Conservation (phyloP, 1,140 invertebrate species). For the Acromyrmex echinatior region DNA sequence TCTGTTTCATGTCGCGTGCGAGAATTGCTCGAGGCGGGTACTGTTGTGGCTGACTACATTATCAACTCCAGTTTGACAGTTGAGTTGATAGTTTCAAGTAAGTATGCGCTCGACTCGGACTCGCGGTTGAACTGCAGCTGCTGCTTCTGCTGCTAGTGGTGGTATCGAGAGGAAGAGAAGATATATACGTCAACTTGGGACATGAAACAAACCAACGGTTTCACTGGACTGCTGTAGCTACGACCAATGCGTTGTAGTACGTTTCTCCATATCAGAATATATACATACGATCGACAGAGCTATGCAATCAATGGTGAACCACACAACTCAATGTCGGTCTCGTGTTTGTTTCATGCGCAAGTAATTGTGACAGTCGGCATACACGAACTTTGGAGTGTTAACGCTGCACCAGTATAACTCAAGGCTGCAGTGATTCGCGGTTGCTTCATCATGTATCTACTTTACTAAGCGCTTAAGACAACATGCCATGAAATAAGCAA, state of each 20-base stretch:
- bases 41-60: slow-evolving; percentile 54
- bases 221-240: slow-evolving; percentile 32
- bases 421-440: slow-evolving; percentile 25
- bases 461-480: not conserved
- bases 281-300: slow-evolving; percentile 42
- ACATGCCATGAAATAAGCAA: not conserved
- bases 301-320: slow-evolving; percentile 59
- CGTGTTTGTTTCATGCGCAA: slow-evolving; percentile 56
- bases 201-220: slow-evolving; percentile 62
- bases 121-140: slow-evolving; percentile 50
- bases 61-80: slow-evolving; percentile 62
- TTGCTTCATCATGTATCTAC: slow-evolving; percentile 16
- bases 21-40: not conserved
- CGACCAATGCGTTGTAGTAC: slow-evolving; percentile 36
- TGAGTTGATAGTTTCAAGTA: slow-evolving; percentile 62
- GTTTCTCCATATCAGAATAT: slow-evolving; percentile 54
- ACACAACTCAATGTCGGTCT: slow-evolving; percentile 47
- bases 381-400: slow-evolving; percentile 54
- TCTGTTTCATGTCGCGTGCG: not conserved
- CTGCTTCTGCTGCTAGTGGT: not conserved
- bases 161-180: not conserved
- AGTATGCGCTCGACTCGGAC: slow-evolving; percentile 59
- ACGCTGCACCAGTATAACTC: slow-evolving; percentile 26
- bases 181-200: slow-evolving; percentile 55
- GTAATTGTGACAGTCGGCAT: slow-evolving; percentile 47